phyloP scores from a whole-genome alignment of 2,888 invertebrate species.

The Sinohyriopsis cumingii region DNA sequence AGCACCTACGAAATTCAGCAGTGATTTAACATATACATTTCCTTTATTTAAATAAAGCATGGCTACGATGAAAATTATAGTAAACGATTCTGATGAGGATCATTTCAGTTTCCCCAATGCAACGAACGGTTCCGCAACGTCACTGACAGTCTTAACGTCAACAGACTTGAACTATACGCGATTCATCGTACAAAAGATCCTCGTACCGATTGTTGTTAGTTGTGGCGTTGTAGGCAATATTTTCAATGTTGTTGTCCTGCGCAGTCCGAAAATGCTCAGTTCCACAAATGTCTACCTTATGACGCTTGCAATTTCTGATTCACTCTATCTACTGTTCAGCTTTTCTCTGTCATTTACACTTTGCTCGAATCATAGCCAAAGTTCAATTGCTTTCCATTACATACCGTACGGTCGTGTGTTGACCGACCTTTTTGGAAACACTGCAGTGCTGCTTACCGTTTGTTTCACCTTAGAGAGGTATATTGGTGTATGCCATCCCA shows the following conservation, averaged over 20 bases:
- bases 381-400: constrained; percentile 75
- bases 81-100: background rate
- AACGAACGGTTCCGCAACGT: constrained; percentile 2
- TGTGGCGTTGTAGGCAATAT: constrained; percentile 67
- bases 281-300: constrained; percentile 77
- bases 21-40: too few species aligned
- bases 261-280: constrained; percentile 65
- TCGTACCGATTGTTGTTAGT: constrained; percentile 60
- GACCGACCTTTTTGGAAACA: constrained; percentile 79
- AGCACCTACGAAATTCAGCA: too few species aligned
- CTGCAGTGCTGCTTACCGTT: constrained; percentile 84
- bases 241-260: constrained; percentile 66
- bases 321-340: constrained; percentile 80
- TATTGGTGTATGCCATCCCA: constrained; percentile 83
- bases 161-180: constrained; percentile 37
- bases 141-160: constrained; percentile 14
- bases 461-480: constrained; percentile 85
- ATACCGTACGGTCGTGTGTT: constrained; percentile 76
- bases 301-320: constrained; percentile 82
- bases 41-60: too few species aligned
- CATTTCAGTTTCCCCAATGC: background rate
- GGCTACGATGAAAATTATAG: too few species aligned
- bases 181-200: constrained; percentile 55
- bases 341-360: constrained; percentile 78
- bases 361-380: constrained; percentile 76